These are phyloP conservation scores for Ctenicera cuprea DNA, from an alignment of 2,888 invertebrate species.

Conservation along the genomic window DNA sequence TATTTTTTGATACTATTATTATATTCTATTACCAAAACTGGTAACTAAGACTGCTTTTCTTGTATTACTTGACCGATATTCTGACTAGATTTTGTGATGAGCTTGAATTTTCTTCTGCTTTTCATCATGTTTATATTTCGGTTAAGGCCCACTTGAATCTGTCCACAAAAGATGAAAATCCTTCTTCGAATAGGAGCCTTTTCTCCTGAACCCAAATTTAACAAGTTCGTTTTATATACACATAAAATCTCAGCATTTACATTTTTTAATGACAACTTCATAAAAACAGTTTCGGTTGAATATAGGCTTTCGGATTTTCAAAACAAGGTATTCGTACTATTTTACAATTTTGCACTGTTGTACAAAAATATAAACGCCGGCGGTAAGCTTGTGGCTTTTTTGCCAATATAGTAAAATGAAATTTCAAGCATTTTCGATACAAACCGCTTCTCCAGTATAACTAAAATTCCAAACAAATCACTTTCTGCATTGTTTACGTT, in stretches of 20 bases:
- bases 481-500: slow-evolving; percentile 25
- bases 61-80: no score
- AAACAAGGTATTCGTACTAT: no score
- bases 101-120: neutral
- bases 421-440: neutral
- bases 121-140: neutral
- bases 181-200: neutral
- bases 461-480: slow-evolving; percentile 11
- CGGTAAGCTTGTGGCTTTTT: neutral
- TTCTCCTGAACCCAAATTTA: slow-evolving; percentile 10
- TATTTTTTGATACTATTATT: no score
- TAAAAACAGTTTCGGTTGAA: neutral
- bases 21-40: no score
- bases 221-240: slow-evolving; percentile 24
- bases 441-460: neutral
- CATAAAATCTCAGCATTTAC: slow-evolving; percentile 14
- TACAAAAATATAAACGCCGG: neutral
- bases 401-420: neutral
- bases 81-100: no score
- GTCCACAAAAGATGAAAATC: slow-evolving; percentile 11
- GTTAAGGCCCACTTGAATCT: neutral
- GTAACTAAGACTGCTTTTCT: no score
- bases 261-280: slow-evolving; percentile 23
- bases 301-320: neutral
- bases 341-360: no score